Evolutionary conservation across 1,140 invertebrate species (phyloP), one percentile per base, ranked within the genome.

Genomic region (Ooceraea biroi): DNA sequence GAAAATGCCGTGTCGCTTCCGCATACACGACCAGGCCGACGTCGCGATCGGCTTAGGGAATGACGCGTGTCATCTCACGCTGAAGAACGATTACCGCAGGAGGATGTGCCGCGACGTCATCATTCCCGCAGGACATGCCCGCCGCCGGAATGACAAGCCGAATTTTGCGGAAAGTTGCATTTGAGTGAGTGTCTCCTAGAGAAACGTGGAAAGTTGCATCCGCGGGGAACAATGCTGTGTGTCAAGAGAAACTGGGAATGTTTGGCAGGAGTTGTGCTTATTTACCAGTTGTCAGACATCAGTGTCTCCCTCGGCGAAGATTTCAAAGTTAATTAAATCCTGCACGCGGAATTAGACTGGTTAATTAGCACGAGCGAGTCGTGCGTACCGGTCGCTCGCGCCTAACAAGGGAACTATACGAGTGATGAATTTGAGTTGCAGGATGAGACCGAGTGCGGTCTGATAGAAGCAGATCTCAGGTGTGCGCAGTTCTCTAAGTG

Each of bases 281-380:
- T 44, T 44, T 60, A 44, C 10, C 25, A 11, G 19, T 44, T n/a
- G 25, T 44, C 19, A 3, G 11, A 65, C 10, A 61, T 22, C 12
- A 2, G 36, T 2, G 36, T 7, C 36, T 36, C 36, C 7, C 36
- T 36, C 27, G 36, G 8, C 19, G 19, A 76, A 50, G 14, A 52
- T 77, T 41, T 66, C 44, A 12, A 52, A 65, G 27, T 55, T 77
- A 76, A 63, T 50, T 1, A 14, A 25, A 66, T 19, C 36, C 30
- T 2, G 4, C 2, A 8, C 61, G 36, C 11, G 22, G 12, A 48
- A 30, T 65, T 41, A 22, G 50, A 41, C 36, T 0, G 25, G 52
- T 36, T 72, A 36, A 30, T 76, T 77, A 41, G 25, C 46, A 30
- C n/a, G 27, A 3, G 12, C 10, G 36, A 17, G 27, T 63, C 8